Evolutionary conservation across 2,113 vertebrate genomes (phyloP), one percentile per base, ranked within the genome.

Genomic region (Petroica traversi): DNA sequence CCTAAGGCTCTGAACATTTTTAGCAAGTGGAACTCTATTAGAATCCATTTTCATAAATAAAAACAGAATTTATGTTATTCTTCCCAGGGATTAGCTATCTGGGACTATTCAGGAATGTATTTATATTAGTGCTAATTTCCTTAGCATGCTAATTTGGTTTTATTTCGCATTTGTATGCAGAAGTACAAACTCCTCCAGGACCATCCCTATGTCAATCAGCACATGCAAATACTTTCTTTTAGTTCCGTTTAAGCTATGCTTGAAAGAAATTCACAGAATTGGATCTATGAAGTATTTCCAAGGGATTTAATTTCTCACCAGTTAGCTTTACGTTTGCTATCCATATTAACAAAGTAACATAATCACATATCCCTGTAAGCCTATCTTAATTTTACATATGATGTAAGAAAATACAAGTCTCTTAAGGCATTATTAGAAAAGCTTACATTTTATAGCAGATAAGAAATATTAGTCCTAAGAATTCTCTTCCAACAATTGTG

Each of bases 21-120:
- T 97, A 96, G 92, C 63, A 92, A 95, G 69, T 75, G 36, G 43
- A 76, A 68, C 38, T 92, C 58, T 92, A 88, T 90, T 93, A 92
- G 93, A 96, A 95, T 95, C 78, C 33, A 94, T 95, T 96, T 96
- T 95, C 86, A 95, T 94, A 96, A 96, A 95, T 95, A 95, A 96
- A 94, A 96, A 52, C 82, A 92, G 92, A 96, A 81, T 85, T 91
- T 81, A 93, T 94, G 29, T 88, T 84, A 72, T 85, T 59, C 67
- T 96, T 92, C 68, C 80, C 40, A 62, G 84, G 88, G 61, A 95
- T 95, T 95, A 87, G 61, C 84, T 95, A 85, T 93, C 71, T 96
- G 88, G 54, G 69, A 81, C 82, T 91, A 92, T 91, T 95, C 81
- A 78, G 80, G 61, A 84, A 87, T 88, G 29, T 91, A 67, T 94